Evolutionary conservation across 1,140 invertebrate species (phyloP).

Genomic region (Bactericera cockerelli): DNA sequence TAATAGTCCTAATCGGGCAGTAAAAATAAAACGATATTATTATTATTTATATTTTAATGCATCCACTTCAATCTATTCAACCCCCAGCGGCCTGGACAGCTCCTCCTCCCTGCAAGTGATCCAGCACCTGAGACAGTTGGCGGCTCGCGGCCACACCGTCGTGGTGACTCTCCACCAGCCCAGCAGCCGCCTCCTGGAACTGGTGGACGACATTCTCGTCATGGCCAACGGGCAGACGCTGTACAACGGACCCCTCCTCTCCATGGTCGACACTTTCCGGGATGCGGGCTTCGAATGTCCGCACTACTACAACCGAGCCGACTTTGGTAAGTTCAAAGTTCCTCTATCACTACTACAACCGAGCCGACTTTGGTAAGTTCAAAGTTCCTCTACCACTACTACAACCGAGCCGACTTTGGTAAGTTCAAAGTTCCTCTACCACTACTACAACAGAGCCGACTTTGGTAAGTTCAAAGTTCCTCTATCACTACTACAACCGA

Average conservation of each 20-base stretch:
- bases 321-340: conserved; percentile 45
- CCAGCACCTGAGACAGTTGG: conserved; percentile 45
- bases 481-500: too few species aligned
- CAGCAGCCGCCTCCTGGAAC: conserved; percentile 59
- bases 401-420: too few species aligned
- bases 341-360: too few species aligned
- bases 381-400: too few species aligned
- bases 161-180: conserved; percentile 82
- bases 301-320: conserved; percentile 48
- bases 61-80: too few species aligned
- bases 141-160: conserved; percentile 55
- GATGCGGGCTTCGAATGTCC: conserved; percentile 40
- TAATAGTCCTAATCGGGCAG: too few species aligned
- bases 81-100: conserved; percentile 56
- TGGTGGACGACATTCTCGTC: conserved; percentile 47
- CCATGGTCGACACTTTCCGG: conserved; percentile 34
- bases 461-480: too few species aligned
- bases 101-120: conserved; percentile 52
- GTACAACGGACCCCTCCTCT: conserved; percentile 38
- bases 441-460: too few species aligned
- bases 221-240: conserved; percentile 39
- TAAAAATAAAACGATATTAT: too few species aligned
- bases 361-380: too few species aligned
- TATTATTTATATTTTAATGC: too few species aligned
- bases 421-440: too few species aligned